phyloP scores from a whole-genome alignment of 2,113 vertebrate species.

The Crotalus helleri region DNA sequence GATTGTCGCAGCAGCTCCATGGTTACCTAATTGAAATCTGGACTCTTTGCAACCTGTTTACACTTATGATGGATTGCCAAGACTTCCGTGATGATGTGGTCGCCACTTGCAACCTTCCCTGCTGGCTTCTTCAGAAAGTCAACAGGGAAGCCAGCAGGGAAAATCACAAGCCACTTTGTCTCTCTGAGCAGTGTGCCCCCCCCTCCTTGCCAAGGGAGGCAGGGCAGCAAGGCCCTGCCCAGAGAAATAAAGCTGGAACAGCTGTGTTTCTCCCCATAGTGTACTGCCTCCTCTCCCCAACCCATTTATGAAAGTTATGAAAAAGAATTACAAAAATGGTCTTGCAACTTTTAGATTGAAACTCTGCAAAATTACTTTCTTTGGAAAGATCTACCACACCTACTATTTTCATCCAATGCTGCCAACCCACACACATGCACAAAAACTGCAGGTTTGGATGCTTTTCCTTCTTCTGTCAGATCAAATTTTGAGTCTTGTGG shows the following conservation, averaged over 20 bases:
- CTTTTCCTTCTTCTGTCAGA: neutral
- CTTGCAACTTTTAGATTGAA: neutral
- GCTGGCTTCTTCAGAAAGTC: neutral
- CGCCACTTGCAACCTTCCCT: neutral
- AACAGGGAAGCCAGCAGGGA: neutral
- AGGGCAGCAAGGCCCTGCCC: neutral
- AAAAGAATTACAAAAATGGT: neutral
- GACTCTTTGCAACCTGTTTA: neutral
- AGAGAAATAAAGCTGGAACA: neutral
- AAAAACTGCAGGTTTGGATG: neutral
- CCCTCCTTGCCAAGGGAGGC: neutral
- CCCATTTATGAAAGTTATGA: neutral
- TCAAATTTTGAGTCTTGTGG: neutral
- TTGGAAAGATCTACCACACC: neutral
- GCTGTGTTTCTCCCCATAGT: neutral
- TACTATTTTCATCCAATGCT: neutral
- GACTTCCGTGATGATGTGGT: neutral
- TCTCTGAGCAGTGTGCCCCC: neutral
- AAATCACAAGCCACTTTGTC: neutral
- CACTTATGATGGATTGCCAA: neutral
- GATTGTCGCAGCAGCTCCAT: neutral
- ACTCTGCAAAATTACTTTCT: neutral
- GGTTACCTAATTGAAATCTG: neutral
- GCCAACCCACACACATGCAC: neutral
- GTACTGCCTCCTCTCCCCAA: neutral